phyloP scores from a whole-genome alignment of 2,888 invertebrate genomes.

The Ophonus ardosiacus region DNA sequence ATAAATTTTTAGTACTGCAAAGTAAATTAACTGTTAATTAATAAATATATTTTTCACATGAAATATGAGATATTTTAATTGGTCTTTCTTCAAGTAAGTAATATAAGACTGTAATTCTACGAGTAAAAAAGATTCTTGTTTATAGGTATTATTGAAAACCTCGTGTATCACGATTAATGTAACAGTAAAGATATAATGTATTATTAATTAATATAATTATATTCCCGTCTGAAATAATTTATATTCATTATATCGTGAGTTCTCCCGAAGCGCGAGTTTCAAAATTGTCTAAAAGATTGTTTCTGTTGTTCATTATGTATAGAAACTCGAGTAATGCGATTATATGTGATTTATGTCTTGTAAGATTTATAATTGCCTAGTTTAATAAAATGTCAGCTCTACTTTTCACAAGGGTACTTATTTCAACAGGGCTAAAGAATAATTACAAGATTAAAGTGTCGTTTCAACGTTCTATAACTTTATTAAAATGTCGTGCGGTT shows the following conservation, averaged over 20 bases:
- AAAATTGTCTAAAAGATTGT: conserved; percentile 23
- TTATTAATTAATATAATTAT: conserved; percentile 38
- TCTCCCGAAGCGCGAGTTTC: conserved; percentile 19
- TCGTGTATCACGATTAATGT: conserved; percentile 20
- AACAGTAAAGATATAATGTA: background rate
- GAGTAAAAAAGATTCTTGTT: background rate
- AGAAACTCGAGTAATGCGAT: conserved; percentile 41
- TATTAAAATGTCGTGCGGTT: conserved; percentile 17
- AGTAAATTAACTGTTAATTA: too few species aligned
- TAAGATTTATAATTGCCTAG: conserved; percentile 38
- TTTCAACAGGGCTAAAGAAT: conserved; percentile 31
- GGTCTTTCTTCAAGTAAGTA: too few species aligned
- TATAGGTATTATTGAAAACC: conserved; percentile 10
- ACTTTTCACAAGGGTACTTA: conserved; percentile 16
- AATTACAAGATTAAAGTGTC: conserved; percentile 44
- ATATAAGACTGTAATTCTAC: background rate
- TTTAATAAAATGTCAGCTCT: conserved; percentile 20
- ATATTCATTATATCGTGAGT: conserved; percentile 28
- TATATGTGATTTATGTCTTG: conserved; percentile 35
- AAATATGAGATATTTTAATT: too few species aligned
- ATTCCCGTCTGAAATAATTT: conserved; percentile 21
- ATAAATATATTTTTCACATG: too few species aligned
- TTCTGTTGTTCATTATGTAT: conserved; percentile 40
- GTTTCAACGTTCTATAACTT: conserved; percentile 14
- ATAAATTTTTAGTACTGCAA: too few species aligned